A percentile compares a stretch with the other conserved stretches of the same genome.
These are phyloP conservation scores for Cyprinella venusta DNA, from an alignment of 2,797 vertebrate genomes.

Conservation along the genomic window DNA sequence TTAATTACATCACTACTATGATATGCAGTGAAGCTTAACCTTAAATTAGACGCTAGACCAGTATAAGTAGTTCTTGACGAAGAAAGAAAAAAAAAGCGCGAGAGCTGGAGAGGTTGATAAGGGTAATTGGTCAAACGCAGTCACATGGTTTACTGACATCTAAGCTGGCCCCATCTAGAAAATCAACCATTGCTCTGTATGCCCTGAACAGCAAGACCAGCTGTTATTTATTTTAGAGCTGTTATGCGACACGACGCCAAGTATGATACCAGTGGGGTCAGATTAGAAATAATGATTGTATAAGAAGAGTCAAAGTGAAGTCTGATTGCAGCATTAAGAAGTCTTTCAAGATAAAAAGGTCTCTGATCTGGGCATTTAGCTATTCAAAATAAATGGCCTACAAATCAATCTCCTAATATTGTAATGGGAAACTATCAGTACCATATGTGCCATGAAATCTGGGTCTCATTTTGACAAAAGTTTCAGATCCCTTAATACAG, in stretches of 20 bases:
- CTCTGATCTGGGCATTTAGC: constrained; percentile 13
- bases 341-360: constrained; percentile 23
- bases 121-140: constrained; percentile 25
- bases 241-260: constrained; percentile 6
- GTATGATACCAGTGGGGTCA: constrained; percentile 9
- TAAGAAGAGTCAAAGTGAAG: neutral
- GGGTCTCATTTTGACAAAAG: neutral
- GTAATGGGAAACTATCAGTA: neutral
- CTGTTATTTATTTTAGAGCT: constrained; percentile 38
- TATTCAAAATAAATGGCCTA: constrained; percentile 10
- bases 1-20: neutral
- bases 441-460: constrained; percentile 5
- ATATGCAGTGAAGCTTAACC: neutral
- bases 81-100: accelerated
- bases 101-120: neutral
- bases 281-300: constrained; percentile 24
- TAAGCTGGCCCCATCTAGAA: constrained; percentile 10
- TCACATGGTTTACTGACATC: constrained; percentile 23
- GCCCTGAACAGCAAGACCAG: constrained; percentile 20
- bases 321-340: constrained; percentile 9
- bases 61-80: neutral
- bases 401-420: constrained; percentile 28
- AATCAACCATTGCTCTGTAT: constrained; percentile 12
- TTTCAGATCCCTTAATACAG: constrained; percentile 10
- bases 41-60: neutral